phyloP scores from a whole-genome alignment of 2,113 vertebrate species.

The Cathartes aura region DNA sequence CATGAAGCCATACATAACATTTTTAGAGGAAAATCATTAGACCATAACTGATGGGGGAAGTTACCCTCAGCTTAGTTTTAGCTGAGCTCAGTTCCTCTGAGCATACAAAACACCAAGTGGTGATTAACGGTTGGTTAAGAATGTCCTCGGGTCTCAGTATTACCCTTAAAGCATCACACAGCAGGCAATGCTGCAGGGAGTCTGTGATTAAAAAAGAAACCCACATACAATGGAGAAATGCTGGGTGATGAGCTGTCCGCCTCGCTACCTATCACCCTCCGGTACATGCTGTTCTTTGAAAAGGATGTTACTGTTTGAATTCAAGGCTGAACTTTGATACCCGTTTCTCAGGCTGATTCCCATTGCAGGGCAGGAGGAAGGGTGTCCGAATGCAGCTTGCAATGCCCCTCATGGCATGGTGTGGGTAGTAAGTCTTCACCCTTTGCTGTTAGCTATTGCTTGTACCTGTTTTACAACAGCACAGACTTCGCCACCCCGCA shows the following conservation, averaged over 20 bases:
- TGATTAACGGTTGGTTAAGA: neutral
- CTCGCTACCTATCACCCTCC: neutral
- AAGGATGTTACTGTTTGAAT: neutral
- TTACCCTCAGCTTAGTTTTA: neutral
- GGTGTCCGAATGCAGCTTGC: neutral
- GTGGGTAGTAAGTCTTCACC: neutral
- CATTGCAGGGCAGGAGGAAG: neutral
- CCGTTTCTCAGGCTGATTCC: neutral
- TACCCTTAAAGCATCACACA: neutral
- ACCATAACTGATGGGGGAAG: neutral
- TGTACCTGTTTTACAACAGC: neutral
- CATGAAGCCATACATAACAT: neutral
- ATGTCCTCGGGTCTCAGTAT: neutral
- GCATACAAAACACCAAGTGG: neutral
- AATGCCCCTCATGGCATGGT: neutral
- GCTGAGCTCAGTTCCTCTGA: neutral
- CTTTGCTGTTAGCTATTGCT: neutral
- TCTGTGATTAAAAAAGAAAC: neutral
- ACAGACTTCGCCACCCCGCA: neutral
- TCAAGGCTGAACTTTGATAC: neutral
- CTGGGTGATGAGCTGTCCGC: constrained; percentile 34
- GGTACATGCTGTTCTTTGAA: neutral
- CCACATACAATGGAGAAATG: neutral
- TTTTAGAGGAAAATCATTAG: constrained; percentile 28
- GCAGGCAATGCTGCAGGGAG: neutral